A percentile compares a stretch with the other conserved stretches of the same genome.
phyloP scores from a whole-genome alignment of 2,797 vertebrate species.

The Eremophila alpestris region DNA sequence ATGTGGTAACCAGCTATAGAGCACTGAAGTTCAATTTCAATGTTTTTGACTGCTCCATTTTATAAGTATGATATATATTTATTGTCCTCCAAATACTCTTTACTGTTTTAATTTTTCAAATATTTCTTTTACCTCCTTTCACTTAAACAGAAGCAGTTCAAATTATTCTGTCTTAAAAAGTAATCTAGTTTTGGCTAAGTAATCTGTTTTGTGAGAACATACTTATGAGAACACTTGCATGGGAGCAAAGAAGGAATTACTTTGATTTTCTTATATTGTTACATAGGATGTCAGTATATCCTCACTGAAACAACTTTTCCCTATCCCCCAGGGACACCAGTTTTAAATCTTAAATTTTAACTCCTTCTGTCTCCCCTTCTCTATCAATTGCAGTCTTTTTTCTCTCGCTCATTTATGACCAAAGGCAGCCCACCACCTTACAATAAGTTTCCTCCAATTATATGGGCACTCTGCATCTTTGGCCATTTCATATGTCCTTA shows the following conservation, averaged over 20 bases:
- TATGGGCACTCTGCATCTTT: neutral
- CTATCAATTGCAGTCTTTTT: neutral
- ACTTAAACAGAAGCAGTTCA: neutral
- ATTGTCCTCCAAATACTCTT: neutral
- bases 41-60: neutral
- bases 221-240: neutral
- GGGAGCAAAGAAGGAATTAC: neutral
- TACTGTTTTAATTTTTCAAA: neutral
- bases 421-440: neutral
- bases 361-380: neutral
- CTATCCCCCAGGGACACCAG: neutral
- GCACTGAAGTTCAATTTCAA: neutral
- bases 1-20: neutral
- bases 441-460: neutral
- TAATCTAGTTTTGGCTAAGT: neutral
- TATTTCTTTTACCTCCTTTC: neutral
- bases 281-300: neutral
- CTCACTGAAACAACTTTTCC: neutral
- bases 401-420: neutral
- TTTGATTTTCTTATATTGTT: neutral
- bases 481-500: neutral
- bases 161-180: neutral
- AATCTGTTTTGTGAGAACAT: neutral
- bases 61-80: neutral
- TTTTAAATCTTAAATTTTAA: neutral